Evolutionary conservation across 2,797 vertebrate species (phyloP), one percentile per base, ranked within the genome.

Genomic region (Paramormyrops hopkinsi): DNA sequence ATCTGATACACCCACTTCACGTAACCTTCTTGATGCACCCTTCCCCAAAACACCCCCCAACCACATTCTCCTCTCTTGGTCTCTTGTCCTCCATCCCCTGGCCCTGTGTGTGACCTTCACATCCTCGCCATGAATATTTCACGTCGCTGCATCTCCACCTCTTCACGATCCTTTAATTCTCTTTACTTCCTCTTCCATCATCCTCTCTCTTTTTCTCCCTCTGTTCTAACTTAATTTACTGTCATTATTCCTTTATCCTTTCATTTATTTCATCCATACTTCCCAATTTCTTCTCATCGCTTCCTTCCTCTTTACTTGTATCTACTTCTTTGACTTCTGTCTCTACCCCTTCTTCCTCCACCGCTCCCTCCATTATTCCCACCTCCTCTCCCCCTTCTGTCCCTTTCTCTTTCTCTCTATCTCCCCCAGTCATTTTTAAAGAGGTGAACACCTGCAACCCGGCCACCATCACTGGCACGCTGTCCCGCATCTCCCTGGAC

Each of bases 371-470:
- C 19, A 46, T 48, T 7, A 19, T 29, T 62, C 37, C 41, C 53
- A 25, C 5, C 44, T 88, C 41, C 22, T 53, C 29, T 41, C 62
- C 4, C 11, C n/a, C 29, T 53, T 84, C 33, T 59, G 6, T 88
- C 6, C 53, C 88, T 19, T 88, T 29, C 90, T 29, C 0, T 0
- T 62, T 25, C n/a, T 59, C 90, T 92, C 44, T 91, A 59, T 53
- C 3, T 89, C 41, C 90, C 88, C 4, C 93, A 99, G 98, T 99
- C 94, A 97, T 99, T 90, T 99, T 99, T 95, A 99, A 99, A 93
- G 98, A 99, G 94, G 97, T 99, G 93, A 99, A 98, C 95, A 97
- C 98, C 51, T 99, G 98, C 93, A 99, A 99, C 93, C 98, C 98
- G 0, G 97, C 98, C 88, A 99, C 98, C 95, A 99, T 99, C 95